Evolutionary conservation across 2,113 vertebrate species (phyloP), one percentile per base, ranked within the genome.

Genomic region (Felis chaus): DNA sequence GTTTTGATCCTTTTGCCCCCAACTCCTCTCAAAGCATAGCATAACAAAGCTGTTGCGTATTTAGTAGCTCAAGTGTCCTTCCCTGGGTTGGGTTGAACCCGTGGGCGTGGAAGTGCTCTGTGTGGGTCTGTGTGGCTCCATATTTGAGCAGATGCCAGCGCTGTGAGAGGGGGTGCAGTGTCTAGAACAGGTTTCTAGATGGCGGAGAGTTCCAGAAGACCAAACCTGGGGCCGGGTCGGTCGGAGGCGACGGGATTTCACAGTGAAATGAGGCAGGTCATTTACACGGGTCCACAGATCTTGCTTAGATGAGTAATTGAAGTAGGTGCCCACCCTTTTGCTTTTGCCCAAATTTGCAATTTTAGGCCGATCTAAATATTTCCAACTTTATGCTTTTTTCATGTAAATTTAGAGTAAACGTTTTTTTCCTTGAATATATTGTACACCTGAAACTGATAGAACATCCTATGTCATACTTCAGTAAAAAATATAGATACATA

Each of bases 51-150:
- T 12, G 0, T 16, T 50, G 39, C 10, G 4, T 36, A 41, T 36
- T 78, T n/a, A 14, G 33, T 68, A 87, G 29, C 39, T 53, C 19
- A 7, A 5, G 7, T 8, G 25, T 61, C 12, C 18, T 11, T 25
- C 29, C 8, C 39, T 50, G 39, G 39, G 7, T 66, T 5, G 5
- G 33, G 36, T 14, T 11, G 21, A 25, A 50, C 50, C 14, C 11
- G 29, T 13, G 12, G 15, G 2, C 5, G 0, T 10, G 41, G 19
- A 3, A 7, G 4, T 0, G 0, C 8, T 18, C 76, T 13, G 10
- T 3, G 3, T 15, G 3, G 1, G 31, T 66, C 36, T 4, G 0
- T 29, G 50, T 36, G 63, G 16, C 19, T 45, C 29, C 0, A 0
- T 63, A 1, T 33, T 23, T 13, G 48, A 53, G 31, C 25, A 6